These are phyloP conservation scores for Proterorhinus semilunaris DNA, from an alignment of 2,113 vertebrate genomes.

Conservation along the genomic window DNA sequence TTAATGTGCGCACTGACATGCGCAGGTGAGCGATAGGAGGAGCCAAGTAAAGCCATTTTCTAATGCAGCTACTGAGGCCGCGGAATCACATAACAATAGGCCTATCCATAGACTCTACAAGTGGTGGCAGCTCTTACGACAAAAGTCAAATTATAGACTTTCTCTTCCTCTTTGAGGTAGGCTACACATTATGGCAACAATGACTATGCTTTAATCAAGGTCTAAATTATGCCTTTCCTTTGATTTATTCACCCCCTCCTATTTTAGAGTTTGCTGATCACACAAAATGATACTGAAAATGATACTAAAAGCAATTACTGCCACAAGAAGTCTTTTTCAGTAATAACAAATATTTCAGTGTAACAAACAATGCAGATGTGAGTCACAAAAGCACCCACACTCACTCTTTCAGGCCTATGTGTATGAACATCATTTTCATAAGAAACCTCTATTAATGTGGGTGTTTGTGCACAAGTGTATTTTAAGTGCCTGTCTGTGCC, in stretches of 20 bases:
- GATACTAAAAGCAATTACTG: constrained; percentile 1
- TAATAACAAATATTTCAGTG: constrained; percentile 14
- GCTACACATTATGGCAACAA: neutral
- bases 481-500: constrained; percentile 22
- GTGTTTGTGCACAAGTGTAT: constrained; percentile 8
- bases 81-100: constrained; percentile 3
- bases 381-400: constrained; percentile 3
- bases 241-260: constrained; percentile 3
- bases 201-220: constrained; percentile 16
- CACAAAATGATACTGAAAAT: constrained; percentile 7
- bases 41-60: constrained; percentile 69
- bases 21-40: constrained; percentile 67
- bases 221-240: constrained; percentile 11
- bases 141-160: neutral
- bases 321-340: constrained; percentile 2
- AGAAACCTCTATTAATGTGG: neutral
- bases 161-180: neutral
- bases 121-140: constrained; percentile 1
- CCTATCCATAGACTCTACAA: neutral
- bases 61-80: constrained; percentile 21
- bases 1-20: too few species aligned
- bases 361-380: constrained; percentile 1
- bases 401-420: neutral
- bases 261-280: constrained; percentile 7
- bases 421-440: neutral